Base-by-base conservation (phyloP, 2,888 invertebrate species). In the Eilema caniola region DNA sequence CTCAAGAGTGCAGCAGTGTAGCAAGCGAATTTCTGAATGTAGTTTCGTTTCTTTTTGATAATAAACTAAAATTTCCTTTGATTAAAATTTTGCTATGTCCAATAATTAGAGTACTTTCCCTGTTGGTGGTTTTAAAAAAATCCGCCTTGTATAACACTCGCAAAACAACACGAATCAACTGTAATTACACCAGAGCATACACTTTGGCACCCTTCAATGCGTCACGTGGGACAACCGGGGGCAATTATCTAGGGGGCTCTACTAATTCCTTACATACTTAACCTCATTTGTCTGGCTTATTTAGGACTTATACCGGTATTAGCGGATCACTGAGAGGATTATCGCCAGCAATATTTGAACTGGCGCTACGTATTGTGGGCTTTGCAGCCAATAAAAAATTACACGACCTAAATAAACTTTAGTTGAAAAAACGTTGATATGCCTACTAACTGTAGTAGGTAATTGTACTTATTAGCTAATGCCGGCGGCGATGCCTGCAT, bases 201-300 rank as follows among this genome's bases (percentile, higher is more conserved):
- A 71, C 76, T 77, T 77, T 77, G 66, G 72, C 76, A 75, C 85
- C 86, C 88, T 78, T 76, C 65, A 57, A 28, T 71, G 66, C 62
- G 62, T 31, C 28, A 66, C 25, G 72, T 75, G 72, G 84, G 81
- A 84, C 75, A 77, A 66, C 77, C 73, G 69, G 79, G 76, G 79
- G 83, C 89, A 88, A 91, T 92, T 92, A 90, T 86, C 85, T 77
- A 77, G 83, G 59, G 31, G 89, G 89, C 83, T 85, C 83, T 82
- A 82, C 85, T 89, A 90, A 92, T 90, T 85, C 88, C 87, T 82
- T 78, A 77, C 83, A 85, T 85, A 87, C 89, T 92, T 90, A 92
- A 87, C 89, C 87, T 89, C 89, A 89, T 92, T 92, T 90, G 90
- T 86, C 83, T 83, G 88, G 90, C 88, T 92, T 91, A 90, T 89